phyloP scores from a whole-genome alignment of 2,888 invertebrate genomes.

The Drosophila mulleri region DNA sequence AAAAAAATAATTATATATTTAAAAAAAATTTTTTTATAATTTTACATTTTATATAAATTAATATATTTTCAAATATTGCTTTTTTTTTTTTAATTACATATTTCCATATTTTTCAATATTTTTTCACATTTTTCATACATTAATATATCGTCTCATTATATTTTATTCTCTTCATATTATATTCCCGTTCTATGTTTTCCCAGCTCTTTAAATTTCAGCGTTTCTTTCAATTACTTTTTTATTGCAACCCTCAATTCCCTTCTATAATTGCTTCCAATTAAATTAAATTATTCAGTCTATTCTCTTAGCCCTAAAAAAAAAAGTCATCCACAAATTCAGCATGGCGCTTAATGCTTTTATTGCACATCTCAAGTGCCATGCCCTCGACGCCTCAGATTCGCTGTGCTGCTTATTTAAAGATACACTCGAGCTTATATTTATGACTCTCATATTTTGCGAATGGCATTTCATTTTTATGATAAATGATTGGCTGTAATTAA shows the following conservation, averaged over 20 bases:
- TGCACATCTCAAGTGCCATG: background rate
- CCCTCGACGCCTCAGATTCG: background rate
- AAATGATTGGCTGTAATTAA: conserved; percentile 72
- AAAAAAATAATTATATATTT: no score
- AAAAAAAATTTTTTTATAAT: no score
- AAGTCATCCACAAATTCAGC: background rate
- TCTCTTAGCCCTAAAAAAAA: background rate
- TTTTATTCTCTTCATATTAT: background rate
- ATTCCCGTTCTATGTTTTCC: background rate
- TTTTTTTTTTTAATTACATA: no score
- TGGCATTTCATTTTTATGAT: conserved; percentile 62
- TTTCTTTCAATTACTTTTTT: background rate
- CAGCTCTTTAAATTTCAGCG: background rate
- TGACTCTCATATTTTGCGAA: conserved; percentile 58
- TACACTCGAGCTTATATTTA: conserved; percentile 50
- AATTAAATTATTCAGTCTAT: conserved; percentile 6
- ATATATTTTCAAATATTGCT: no score
- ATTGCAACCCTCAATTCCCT: background rate
- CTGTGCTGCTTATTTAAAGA: conserved; percentile 19
- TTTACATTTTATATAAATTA: no score
- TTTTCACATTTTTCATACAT: no score
- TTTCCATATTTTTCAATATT: no score
- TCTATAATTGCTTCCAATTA: conserved; percentile 5
- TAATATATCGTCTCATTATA: background rate
- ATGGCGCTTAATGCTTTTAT: conserved; percentile 8